A percentile compares a stretch with the other conserved stretches of the same genome.
phyloP scores from a whole-genome alignment of 1,140 invertebrate genomes.

The Adoxophyes honmai region DNA sequence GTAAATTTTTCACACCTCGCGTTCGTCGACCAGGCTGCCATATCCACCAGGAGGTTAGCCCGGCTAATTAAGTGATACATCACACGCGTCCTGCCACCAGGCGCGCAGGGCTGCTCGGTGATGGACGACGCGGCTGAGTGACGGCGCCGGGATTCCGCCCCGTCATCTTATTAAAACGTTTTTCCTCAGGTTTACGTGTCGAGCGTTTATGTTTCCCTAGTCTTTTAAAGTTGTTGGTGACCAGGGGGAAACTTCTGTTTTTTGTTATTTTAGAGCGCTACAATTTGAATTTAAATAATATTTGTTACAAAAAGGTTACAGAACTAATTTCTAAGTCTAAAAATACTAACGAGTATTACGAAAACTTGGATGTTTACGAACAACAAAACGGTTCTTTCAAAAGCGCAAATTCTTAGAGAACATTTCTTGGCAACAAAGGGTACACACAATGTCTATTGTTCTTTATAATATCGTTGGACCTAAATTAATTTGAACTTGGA shows the following conservation, averaged over 20 bases:
- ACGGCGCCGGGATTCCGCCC: constrained; percentile 22
- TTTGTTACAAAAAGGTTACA: too few species aligned
- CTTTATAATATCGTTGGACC: constrained; percentile 3
- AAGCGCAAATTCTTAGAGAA: constrained; percentile 1
- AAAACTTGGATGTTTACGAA: not conserved
- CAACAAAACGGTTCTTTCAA: constrained; percentile 1
- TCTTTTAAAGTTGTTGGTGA: not conserved
- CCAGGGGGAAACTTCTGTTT: too few species aligned
- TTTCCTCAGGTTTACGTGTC: constrained; percentile 18
- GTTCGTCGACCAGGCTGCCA: not conserved
- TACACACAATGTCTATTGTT: constrained; percentile 1
- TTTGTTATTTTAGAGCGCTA: too few species aligned
- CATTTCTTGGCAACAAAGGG: not conserved
- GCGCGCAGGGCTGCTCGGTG: constrained; percentile 16
- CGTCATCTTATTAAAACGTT: constrained; percentile 44
- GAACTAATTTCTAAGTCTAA: too few species aligned
- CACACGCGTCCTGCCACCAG: not conserved
- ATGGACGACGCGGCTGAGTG: constrained; percentile 34
- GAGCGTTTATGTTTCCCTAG: not conserved
- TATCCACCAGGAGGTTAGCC: not conserved
- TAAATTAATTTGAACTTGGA: constrained; percentile 12
- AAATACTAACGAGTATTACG: too few species aligned
- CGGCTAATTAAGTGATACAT: constrained; percentile 15
- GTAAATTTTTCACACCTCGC: too few species aligned
- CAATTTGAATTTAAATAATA: too few species aligned